A percentile compares a stretch with the other conserved stretches of the same genome.
phyloP scores from a whole-genome alignment of 1,140 invertebrate genomes.

The Brachionus plicatilis region DNA sequence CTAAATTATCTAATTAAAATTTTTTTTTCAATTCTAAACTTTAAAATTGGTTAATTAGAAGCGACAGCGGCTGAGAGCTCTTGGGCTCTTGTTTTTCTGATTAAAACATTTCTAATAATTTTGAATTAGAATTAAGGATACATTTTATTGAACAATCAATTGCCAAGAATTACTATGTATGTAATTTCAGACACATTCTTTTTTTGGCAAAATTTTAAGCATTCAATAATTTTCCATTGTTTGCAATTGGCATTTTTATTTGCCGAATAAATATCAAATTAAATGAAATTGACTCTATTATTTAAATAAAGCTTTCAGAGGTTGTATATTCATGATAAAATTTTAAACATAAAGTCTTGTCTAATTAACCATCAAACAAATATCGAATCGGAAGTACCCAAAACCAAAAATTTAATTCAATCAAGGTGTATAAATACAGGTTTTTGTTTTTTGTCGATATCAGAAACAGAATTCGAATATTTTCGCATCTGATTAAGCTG shows the following conservation, averaged over 20 bases:
- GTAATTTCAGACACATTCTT: not conserved
- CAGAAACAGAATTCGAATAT: not conserved
- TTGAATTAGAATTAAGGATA: not conserved
- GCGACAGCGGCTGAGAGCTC: not conserved
- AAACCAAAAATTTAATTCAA: not conserved
- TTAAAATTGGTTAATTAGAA: not conserved
- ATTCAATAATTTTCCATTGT: not conserved
- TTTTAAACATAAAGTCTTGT: not conserved
- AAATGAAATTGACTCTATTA: not conserved
- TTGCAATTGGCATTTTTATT: not conserved
- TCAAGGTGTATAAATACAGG: not conserved
- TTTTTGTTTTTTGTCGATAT: not conserved
- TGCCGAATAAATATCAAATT: not conserved
- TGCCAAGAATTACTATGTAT: too few species aligned
- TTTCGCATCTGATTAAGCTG: not conserved
- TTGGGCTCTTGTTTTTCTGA: not conserved
- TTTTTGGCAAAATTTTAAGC: not conserved
- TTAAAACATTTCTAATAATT: not conserved
- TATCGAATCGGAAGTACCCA: not conserved
- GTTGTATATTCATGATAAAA: not conserved
- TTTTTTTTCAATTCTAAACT: not conserved
- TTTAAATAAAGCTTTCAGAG: not conserved
- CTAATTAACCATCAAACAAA: not conserved
- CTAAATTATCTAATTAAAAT: not conserved
- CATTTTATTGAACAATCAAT: not conserved